These are phyloP conservation scores for Aricia agestis DNA, from an alignment of 1,140 invertebrate species.

Conservation along the genomic window DNA sequence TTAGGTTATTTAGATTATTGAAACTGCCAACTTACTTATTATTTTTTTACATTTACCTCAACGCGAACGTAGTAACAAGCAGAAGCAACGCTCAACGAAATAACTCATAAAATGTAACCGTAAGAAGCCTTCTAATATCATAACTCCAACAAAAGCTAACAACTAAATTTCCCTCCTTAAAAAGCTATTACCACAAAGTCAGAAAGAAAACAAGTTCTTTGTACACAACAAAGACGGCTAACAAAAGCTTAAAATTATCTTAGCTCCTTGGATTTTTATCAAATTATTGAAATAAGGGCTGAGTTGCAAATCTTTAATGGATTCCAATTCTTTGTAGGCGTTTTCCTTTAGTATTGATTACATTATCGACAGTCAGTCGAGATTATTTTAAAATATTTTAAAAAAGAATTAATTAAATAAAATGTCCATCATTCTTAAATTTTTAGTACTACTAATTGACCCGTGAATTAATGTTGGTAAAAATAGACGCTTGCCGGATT, in stretches of 20 bases:
- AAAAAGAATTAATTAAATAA: too few species aligned
- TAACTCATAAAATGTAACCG: neutral
- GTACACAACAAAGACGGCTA: neutral
- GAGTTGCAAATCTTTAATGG: neutral
- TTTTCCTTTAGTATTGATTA: neutral
- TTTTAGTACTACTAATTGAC: too few species aligned
- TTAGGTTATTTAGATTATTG: too few species aligned
- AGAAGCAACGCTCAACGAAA: too few species aligned
- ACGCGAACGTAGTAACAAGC: too few species aligned
- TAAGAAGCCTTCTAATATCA: neutral
- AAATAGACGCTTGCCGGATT: too few species aligned
- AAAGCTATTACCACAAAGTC: conserved; percentile 1
- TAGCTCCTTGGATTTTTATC: conserved; percentile 9
- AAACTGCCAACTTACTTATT: too few species aligned
- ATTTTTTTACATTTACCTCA: too few species aligned
- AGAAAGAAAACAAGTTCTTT: neutral
- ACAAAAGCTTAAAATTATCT: conserved; percentile 9
- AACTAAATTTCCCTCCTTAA: neutral
- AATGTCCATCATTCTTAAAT: too few species aligned
- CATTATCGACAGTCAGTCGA: neutral
- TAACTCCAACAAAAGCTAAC: neutral
- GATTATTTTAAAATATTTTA: neutral
- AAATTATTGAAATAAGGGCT: conserved; percentile 10
- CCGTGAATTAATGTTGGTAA: too few species aligned
- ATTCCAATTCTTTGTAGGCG: conserved; percentile 11